These are phyloP conservation scores for Drosophila funebris DNA, from an alignment of 1,140 invertebrate genomes.

Conservation along the genomic window DNA sequence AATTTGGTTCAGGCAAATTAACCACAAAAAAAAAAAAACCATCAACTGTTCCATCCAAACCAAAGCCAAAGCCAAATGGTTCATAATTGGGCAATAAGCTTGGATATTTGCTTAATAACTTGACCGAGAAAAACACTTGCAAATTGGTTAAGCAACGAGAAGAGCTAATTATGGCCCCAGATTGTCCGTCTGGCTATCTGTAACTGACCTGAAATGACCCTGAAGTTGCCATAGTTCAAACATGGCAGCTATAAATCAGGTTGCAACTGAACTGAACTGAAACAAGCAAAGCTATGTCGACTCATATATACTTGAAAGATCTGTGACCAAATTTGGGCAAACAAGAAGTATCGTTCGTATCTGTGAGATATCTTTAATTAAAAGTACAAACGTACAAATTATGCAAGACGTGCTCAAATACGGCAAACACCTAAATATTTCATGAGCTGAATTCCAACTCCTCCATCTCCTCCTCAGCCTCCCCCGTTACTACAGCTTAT, in stretches of 20 bases:
- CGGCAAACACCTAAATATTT: constrained; percentile 80
- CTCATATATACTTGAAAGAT: constrained; percentile 14
- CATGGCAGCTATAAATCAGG: constrained; percentile 2
- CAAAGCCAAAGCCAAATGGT: not conserved
- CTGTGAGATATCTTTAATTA: constrained; percentile 76
- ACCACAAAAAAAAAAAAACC: not conserved
- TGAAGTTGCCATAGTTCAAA: not conserved
- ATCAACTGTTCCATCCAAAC: not conserved
- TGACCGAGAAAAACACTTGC: constrained; percentile 12
- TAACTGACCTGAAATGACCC: constrained; percentile 18
- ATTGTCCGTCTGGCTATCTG: not conserved
- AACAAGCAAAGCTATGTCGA: constrained; percentile 8
- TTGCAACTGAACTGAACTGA: not conserved
- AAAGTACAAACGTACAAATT: constrained; percentile 77
- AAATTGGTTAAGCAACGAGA: constrained; percentile 26
- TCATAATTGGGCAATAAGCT: constrained; percentile 21
- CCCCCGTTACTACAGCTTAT: constrained; percentile 1
- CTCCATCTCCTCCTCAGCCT: constrained; percentile 10
- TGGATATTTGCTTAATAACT: constrained; percentile 3
- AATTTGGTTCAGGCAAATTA: not conserved
- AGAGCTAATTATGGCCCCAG: constrained; percentile 16
- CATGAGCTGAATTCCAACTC: constrained; percentile 62
- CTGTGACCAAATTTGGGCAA: constrained; percentile 50
- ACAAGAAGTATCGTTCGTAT: constrained; percentile 53
- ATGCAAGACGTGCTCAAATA: constrained; percentile 78